Evolutionary conservation across 1,140 invertebrate genomes (phyloP).

Genomic region (Brachionus rubens): DNA sequence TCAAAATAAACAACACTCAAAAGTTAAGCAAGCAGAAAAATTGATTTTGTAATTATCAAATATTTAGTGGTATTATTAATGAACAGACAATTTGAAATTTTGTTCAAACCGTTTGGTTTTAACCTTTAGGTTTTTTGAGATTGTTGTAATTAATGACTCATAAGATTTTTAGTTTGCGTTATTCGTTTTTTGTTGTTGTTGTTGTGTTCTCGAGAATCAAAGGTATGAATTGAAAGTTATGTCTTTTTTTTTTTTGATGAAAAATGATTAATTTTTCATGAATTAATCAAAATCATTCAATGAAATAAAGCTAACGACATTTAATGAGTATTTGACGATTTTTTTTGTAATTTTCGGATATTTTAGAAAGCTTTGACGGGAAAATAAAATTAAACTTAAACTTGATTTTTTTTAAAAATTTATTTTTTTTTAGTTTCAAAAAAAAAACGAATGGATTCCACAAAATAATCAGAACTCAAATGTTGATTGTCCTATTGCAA

Average conservation of each 20-base stretch:
- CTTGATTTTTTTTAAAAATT: not conserved
- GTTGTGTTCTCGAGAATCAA: too few species aligned
- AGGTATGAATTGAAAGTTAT: too few species aligned
- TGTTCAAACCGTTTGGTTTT: not conserved
- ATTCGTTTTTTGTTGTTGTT: too few species aligned
- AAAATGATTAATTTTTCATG: constrained; percentile 1
- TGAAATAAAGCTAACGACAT: constrained; percentile 16
- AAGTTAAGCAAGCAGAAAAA: too few species aligned
- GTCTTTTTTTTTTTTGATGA: not conserved
- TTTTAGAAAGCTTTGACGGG: too few species aligned
- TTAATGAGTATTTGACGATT: not conserved
- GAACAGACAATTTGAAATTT: too few species aligned
- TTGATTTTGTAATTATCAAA: constrained; percentile 11
- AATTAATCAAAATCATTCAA: not conserved
- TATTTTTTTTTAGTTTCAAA: not conserved
- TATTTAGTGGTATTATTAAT: not conserved
- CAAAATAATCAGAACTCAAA: constrained; percentile 1
- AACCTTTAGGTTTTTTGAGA: not conserved
- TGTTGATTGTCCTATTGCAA: constrained; percentile 47
- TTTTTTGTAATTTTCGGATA: too few species aligned
- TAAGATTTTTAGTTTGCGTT: not conserved
- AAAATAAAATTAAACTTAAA: too few species aligned
- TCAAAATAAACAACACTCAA: not conserved
- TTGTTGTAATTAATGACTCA: constrained; percentile 4
- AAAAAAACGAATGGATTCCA: not conserved